Percentiles rank a stretch among this genome's conserved stretches.
Evolutionary conservation across 2,888 invertebrate genomes (phyloP).

Genomic region (Drepana falcataria): DNA sequence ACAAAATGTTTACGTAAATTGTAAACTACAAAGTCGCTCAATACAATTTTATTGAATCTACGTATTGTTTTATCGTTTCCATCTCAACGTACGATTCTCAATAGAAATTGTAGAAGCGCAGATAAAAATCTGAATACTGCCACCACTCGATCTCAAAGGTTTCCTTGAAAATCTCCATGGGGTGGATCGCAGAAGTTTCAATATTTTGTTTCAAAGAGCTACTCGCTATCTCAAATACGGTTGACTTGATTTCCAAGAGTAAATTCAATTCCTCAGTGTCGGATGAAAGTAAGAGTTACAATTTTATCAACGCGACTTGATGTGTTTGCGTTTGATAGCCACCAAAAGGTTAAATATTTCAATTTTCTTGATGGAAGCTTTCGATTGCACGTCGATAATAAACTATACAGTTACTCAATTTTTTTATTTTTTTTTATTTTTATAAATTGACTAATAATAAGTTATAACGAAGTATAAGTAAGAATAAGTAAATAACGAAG

Average conservation of each 20-base stretch:
- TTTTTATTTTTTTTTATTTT: no score
- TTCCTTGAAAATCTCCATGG: neutral
- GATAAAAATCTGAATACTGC: neutral
- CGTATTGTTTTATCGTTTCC: neutral
- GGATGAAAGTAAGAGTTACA: neutral
- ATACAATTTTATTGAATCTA: neutral
- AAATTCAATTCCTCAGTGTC: neutral
- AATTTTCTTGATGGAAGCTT: no score
- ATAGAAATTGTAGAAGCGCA: neutral
- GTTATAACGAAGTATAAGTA: no score
- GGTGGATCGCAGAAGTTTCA: neutral
- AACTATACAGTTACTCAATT: no score
- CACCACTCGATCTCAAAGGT: neutral
- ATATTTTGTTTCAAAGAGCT: neutral
- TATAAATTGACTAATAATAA: no score
- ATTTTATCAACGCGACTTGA: no score
- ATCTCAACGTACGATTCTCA: neutral
- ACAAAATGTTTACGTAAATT: conserved; percentile 7
- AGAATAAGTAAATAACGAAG: no score
- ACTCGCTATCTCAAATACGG: neutral
- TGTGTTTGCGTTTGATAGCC: no score
- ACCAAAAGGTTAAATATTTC: no score
- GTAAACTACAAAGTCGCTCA: conserved; percentile 7
- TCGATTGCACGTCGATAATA: no score
- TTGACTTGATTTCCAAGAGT: neutral